Base-by-base conservation (phyloP, 2,113 vertebrate species). In the Gracilinanus agilis region DNA sequence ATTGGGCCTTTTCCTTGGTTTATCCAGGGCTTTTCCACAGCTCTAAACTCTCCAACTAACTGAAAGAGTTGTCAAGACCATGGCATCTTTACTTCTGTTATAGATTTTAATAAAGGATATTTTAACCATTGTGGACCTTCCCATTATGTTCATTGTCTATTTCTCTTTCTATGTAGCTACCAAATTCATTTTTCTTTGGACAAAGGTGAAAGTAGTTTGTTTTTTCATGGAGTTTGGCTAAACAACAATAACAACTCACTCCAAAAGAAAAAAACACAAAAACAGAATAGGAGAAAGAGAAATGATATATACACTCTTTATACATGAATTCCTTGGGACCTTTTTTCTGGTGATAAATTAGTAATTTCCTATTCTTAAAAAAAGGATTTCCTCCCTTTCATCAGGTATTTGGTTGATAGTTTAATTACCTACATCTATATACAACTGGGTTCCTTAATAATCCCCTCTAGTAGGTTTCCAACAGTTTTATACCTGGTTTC, bases 401-500 rank as follows among this genome's bases (percentile, higher is more conserved):
- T 83, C n/a, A 83, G 67, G 40, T 54, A 40, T 44, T 88, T 88
- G 89, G 88, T 83, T 49, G 24, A 5, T 93, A 44, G 19, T 53
- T 83, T 91, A 2, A 56, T 93, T 53, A 90, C 54, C 24, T 89
- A 83, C 19, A 58, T 13, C n/a, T 89, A 34, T 9, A 53, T 61
- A 34, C 2, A 49, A 9, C 44, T 40, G 67, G 54, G 89, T 34
- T 53, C 90, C 93, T 89, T 0, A 16, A 4, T 95, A 40, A 49
- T 0, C 58, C 49, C 53, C 55, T 19, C 44, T 90, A 16, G 44
- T 49, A 89, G 24, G 88, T 94, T 92, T 92, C 88, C 49, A 94
- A 24, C 34, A 88, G 53, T 83, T 89, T 95, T 56, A 83, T 54
- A 67, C 24, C 58, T 24, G 53, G 9, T 90, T 90, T 95, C 54